Conservation (phyloP, 2,113 vertebrate species). For the Columbina picui region DNA sequence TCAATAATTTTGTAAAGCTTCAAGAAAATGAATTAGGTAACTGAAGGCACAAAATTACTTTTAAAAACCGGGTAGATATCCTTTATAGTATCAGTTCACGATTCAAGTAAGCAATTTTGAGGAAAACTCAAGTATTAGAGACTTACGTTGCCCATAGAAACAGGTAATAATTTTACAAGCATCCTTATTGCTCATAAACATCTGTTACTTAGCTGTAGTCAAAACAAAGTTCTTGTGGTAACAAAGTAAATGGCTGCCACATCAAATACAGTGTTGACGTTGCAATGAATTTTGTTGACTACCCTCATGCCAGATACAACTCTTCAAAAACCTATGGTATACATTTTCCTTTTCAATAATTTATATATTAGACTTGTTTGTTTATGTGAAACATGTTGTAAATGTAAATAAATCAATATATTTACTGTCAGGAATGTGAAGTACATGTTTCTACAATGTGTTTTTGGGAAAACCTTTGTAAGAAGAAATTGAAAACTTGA, state of each 20-base stretch:
- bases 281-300: slow-evolving; percentile 13
- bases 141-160: neutral
- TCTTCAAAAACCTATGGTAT: neutral
- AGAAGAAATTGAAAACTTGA: neutral
- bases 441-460: neutral
- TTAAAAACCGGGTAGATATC: neutral
- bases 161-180: neutral
- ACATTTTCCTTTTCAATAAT: neutral
- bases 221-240: slow-evolving; percentile 15
- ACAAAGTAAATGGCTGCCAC: slow-evolving; percentile 4
- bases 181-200: neutral
- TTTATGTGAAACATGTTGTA: neutral
- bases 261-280: neutral
- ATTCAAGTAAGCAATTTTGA: neutral
- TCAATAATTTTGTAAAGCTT: neutral
- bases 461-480: neutral
- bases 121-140: neutral
- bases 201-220: neutral
- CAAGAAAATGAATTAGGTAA: neutral
- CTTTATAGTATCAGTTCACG: neutral
- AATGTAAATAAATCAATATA: neutral
- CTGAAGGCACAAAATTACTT: neutral
- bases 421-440: neutral
- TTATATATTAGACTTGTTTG: neutral
- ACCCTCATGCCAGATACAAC: neutral